phyloP scores from a whole-genome alignment of 2,888 invertebrate species.

The Agriopis aurantiaria region DNA sequence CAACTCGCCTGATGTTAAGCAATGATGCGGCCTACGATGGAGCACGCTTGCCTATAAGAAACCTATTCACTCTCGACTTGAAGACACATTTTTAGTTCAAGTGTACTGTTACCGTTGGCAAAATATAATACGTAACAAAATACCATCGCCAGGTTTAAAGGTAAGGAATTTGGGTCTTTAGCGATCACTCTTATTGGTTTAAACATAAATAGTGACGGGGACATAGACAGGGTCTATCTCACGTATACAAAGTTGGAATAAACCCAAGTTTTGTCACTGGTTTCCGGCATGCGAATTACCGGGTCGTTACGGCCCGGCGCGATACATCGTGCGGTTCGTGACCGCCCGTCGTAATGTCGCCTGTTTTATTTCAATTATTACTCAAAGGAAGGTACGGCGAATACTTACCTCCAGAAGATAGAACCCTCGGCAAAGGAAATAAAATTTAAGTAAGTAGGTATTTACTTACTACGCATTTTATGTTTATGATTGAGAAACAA shows the following conservation, averaged over 20 bases:
- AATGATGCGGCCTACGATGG: too few species aligned
- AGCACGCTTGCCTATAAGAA: too few species aligned
- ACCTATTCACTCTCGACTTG: too few species aligned
- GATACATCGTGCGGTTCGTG: slow-evolving; percentile 46
- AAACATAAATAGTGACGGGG: neutral
- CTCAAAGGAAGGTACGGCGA: slow-evolving; percentile 11
- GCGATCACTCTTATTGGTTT: neutral
- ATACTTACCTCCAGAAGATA: neutral
- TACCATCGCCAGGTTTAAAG: too few species aligned
- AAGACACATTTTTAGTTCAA: too few species aligned
- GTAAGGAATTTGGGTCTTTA: too few species aligned
- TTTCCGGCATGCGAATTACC: slow-evolving; percentile 19
- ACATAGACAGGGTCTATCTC: neutral
- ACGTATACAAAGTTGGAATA: neutral
- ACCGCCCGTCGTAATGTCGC: slow-evolving; percentile 46
- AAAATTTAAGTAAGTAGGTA: neutral
- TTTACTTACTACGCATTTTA: neutral
- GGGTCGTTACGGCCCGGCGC: slow-evolving; percentile 25
- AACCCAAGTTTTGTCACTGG: slow-evolving; percentile 13
- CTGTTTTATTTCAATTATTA: slow-evolving; percentile 55
- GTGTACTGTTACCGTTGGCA: too few species aligned
- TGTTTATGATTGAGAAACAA: neutral
- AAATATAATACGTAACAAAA: too few species aligned
- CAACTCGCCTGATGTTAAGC: too few species aligned
- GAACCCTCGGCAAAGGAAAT: neutral